These are phyloP conservation scores for Argyrosomus regius DNA, from an alignment of 2,797 vertebrate species.

Conservation along the genomic window DNA sequence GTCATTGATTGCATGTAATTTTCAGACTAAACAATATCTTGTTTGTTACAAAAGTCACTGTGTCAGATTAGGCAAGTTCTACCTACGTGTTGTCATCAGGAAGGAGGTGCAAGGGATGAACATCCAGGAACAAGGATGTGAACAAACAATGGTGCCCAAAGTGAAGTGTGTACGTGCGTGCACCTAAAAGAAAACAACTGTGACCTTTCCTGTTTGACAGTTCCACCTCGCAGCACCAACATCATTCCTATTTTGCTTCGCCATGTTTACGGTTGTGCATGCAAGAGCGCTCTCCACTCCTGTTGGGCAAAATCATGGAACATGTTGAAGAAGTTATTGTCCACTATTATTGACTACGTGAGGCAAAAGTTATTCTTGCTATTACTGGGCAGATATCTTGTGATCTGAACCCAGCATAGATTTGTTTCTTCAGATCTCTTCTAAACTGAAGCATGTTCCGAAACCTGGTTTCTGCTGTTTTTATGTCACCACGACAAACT, in stretches of 20 bases:
- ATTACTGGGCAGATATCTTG: not conserved
- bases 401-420: not conserved
- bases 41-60: too few species aligned
- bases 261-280: not conserved
- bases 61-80: too few species aligned
- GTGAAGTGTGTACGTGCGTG: not conserved
- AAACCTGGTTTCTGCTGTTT: not conserved
- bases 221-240: not conserved
- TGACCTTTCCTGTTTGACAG: not conserved
- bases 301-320: too few species aligned
- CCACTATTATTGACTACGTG: not conserved
- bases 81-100: not conserved
- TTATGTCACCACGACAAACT: not conserved
- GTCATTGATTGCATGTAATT: conserved; percentile 11
- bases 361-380: not conserved
- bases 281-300: too few species aligned
- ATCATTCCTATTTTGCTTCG: not conserved
- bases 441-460: not conserved
- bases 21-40: not conserved
- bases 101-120: not conserved
- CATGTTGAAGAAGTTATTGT: not conserved
- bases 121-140: not conserved
- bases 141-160: not conserved
- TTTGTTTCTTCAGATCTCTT: not conserved
- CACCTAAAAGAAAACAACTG: not conserved